These are phyloP conservation scores for Teinopalpus imperialis DNA, from an alignment of 2,888 invertebrate species.

Conservation along the genomic window DNA sequence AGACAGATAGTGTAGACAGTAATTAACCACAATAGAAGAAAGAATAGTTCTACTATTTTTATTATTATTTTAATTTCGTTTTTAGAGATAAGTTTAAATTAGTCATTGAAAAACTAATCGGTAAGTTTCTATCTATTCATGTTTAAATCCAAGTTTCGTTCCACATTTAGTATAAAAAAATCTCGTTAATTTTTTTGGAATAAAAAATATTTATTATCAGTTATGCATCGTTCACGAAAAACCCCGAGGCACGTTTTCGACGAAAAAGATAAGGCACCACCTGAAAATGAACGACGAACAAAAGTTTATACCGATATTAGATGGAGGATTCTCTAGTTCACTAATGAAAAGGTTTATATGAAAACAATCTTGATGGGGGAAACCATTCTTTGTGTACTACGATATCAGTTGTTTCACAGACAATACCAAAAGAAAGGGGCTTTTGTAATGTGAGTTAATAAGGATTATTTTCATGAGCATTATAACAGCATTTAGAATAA, in stretches of 20 bases:
- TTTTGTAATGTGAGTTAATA: constrained; percentile 4
- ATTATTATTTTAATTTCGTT: too few relatives aligned
- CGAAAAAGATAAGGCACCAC: constrained; percentile 30
- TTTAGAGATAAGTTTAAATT: too few relatives aligned
- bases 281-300: constrained; percentile 25
- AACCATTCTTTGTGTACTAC: constrained; percentile 12
- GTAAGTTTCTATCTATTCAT: too few relatives aligned
- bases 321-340: constrained; percentile 15
- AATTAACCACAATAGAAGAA: too few relatives aligned
- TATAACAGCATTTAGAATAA: too few relatives aligned
- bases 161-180: too few relatives aligned
- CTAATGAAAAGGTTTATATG: constrained; percentile 11
- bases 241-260: not conserved
- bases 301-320: constrained; percentile 24
- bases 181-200: too few relatives aligned
- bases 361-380: constrained; percentile 22
- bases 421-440: not conserved
- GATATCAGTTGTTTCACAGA: constrained; percentile 10
- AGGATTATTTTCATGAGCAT: not conserved
- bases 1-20: too few relatives aligned
- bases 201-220: too few relatives aligned
- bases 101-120: too few relatives aligned
- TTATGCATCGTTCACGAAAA: constrained; percentile 22
- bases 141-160: too few relatives aligned
- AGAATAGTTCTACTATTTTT: too few relatives aligned